phyloP scores from a whole-genome alignment of 2,888 invertebrate genomes.

The Macrosoma leucophasiata region DNA sequence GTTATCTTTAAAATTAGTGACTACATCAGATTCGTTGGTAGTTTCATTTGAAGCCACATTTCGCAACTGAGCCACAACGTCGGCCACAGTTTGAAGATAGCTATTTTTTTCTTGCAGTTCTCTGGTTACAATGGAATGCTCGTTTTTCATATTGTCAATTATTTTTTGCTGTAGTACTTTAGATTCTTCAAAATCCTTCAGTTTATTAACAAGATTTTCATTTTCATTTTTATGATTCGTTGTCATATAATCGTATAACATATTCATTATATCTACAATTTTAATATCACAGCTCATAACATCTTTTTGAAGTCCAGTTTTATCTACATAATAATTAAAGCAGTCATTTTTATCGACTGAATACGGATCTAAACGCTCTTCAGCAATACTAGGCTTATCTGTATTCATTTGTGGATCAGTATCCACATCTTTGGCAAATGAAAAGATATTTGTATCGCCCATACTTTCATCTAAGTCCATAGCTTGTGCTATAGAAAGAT shows the following conservation, averaged over 20 bases:
- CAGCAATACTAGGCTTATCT: conserved; percentile 40
- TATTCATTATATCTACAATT: conserved; percentile 57
- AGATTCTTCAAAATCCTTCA: conserved; percentile 47
- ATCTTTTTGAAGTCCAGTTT: conserved; percentile 39
- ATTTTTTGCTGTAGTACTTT: conserved; percentile 36
- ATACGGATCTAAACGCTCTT: conserved; percentile 42
- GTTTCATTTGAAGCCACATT: conserved; percentile 32
- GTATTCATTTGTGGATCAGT: conserved; percentile 32
- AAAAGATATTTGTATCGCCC: conserved; percentile 36
- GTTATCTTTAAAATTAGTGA: conserved; percentile 40
- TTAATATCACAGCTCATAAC: conserved; percentile 36
- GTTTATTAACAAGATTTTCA: conserved; percentile 53
- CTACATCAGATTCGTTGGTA: conserved; percentile 22
- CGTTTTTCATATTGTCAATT: conserved; percentile 30
- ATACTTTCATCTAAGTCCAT: conserved; percentile 58
- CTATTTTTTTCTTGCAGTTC: conserved; percentile 39
- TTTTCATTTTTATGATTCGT: conserved; percentile 50
- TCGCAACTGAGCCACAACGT: conserved; percentile 35
- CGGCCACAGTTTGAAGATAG: conserved; percentile 31
- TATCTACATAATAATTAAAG: conserved; percentile 47
- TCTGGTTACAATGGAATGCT: conserved; percentile 33
- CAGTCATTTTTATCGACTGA: conserved; percentile 51
- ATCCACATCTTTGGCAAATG: conserved; percentile 33
- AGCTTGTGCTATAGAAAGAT: conserved; percentile 40
- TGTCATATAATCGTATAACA: conserved; percentile 45